These are phyloP conservation scores for Anomalospiza imberbis DNA, from an alignment of 2,797 vertebrate genomes.

Conservation along the genomic window DNA sequence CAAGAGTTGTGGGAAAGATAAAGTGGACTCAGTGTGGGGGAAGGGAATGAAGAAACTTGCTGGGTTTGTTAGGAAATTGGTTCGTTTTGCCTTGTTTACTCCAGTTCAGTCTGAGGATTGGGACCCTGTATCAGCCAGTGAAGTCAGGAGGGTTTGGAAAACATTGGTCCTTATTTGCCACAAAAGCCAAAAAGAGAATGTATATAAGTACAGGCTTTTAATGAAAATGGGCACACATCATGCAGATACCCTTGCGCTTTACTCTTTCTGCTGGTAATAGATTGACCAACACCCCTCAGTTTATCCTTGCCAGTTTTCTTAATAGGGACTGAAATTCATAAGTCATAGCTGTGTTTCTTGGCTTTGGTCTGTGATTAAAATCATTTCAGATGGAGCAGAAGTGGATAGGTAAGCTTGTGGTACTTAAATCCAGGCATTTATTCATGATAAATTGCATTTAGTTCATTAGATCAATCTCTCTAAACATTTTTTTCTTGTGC, in stretches of 20 bases:
- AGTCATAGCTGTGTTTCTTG: background rate
- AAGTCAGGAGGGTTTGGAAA: background rate
- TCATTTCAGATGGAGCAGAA: background rate
- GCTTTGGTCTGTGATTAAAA: background rate
- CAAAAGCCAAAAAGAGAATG: background rate
- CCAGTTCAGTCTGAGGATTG: background rate
- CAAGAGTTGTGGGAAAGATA: constrained; percentile 28
- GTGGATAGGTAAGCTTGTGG: constrained; percentile 11
- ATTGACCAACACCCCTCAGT: background rate
- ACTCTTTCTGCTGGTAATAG: background rate
- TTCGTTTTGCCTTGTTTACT: constrained; percentile 10
- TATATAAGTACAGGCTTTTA: background rate
- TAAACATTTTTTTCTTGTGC: background rate
- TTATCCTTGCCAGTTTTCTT: background rate
- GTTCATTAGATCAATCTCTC: background rate
- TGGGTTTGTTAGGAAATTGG: constrained; percentile 45
- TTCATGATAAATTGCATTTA: background rate
- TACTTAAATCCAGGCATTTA: background rate
- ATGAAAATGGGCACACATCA: background rate
- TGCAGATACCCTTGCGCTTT: background rate
- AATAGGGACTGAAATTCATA: background rate
- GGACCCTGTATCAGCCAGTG: background rate
- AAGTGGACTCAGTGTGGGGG: background rate
- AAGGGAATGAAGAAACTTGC: constrained; percentile 35
- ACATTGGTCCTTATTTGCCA: background rate